phyloP scores from a whole-genome alignment of 1,140 invertebrate species.

The Macrostomum lignano region DNA sequence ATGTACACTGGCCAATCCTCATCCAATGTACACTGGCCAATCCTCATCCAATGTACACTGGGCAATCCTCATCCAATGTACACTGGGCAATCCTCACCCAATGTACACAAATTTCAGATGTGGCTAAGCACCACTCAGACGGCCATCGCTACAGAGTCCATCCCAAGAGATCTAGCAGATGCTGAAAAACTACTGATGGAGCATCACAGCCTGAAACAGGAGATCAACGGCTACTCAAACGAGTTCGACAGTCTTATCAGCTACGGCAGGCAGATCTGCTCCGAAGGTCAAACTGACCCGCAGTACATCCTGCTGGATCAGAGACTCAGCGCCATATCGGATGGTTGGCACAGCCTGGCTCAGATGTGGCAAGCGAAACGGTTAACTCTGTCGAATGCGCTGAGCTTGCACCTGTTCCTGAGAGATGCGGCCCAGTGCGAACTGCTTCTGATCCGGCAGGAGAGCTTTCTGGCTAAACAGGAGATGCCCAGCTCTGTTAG shows the following conservation, averaged over 20 bases:
- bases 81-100: too few species aligned
- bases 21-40: too few species aligned
- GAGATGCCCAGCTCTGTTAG: constrained; percentile 36
- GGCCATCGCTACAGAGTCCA: constrained; percentile 73
- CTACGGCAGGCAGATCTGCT: constrained; percentile 67
- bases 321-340: constrained; percentile 63
- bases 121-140: constrained; percentile 95
- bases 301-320: constrained; percentile 73
- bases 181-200: constrained; percentile 75
- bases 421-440: constrained; percentile 75
- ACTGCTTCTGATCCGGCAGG: constrained; percentile 70
- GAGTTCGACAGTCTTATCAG: constrained; percentile 93
- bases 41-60: too few species aligned
- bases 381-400: constrained; percentile 22
- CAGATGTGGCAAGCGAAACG: constrained; percentile 93
- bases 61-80: too few species aligned
- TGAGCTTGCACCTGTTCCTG: constrained; percentile 38
- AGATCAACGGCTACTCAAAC: constrained; percentile 91
- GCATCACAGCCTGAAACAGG: constrained; percentile 84
- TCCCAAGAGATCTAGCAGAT: constrained; percentile 66
- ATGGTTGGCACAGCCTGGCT: constrained; percentile 79
- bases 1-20: too few species aligned
- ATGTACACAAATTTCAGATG: constrained; percentile 89
- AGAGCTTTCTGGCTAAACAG: constrained; percentile 38
- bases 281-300: constrained; percentile 32